Base-by-base conservation (phyloP, 1,140 invertebrate genomes). In the Penaeus vannamei region DNA sequence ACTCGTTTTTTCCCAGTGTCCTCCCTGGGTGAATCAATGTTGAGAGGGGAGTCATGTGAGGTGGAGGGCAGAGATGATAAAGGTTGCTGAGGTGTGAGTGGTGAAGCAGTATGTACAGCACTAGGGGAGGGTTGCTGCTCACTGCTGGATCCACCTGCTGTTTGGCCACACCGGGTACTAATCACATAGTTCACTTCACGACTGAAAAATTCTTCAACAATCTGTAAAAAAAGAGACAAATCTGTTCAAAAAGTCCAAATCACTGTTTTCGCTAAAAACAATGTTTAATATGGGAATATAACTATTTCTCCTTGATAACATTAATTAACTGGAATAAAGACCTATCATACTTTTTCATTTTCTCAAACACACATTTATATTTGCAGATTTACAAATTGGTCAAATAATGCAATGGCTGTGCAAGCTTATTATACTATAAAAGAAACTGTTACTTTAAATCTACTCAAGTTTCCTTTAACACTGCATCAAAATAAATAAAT, bases 181-280 rank as follows among this genome's bases (percentile, higher is more conserved):
- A 90, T 90, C 66, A 90, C 85, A 90, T 90, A 90, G 69, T 82
- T 90, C 5, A 90, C 81, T 32, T 90, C 89, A 36, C 85, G 84
- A 61, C 62, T 87, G 17, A 90, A 76, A 61, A 90, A 90, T 36
- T 90, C 89, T 87, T 90, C 89, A 83, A 90, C 89, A 66, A 84
- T 77, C 89, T 90, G 69, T 10, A 36, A 85, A n/a, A 20, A 42
- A 42, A 36, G 81, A 69, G n/a, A 42, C 36, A 42, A 42, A 42
- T 42, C 4, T 42, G 4, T 42, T 7, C 4, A 42, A 42, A 42
- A 42, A 46, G 61, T 17, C 23, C 22, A 64, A 42, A 32, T 32
- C 61, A 36, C 36, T 29, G 64, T 10, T 5, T n/a, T n/a, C n/a
- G n/a, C n/a, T n/a, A n/a, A n/a, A n/a, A n/a, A n/a, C n/a, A n/a